These are phyloP conservation scores for Alosa sapidissima DNA, from an alignment of 2,797 vertebrate genomes.

Conservation along the genomic window DNA sequence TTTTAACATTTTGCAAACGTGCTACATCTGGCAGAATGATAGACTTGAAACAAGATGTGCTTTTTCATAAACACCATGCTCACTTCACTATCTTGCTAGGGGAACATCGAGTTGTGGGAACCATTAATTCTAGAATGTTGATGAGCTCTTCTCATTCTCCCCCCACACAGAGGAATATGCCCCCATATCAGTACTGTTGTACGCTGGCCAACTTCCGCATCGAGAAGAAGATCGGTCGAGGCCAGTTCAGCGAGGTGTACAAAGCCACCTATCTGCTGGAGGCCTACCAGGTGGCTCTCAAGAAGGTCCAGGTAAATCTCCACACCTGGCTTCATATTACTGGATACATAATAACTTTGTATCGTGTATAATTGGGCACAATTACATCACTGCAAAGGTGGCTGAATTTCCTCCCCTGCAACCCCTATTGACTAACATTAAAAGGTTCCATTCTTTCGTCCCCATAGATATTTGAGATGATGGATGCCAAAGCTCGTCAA, in stretches of 20 bases:
- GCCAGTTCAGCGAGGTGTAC: conserved; percentile 95
- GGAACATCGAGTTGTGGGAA: background rate
- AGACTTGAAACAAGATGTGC: background rate
- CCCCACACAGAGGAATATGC: conserved; percentile 50
- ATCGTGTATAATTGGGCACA: background rate
- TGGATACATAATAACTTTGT: background rate
- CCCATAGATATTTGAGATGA: conserved; percentile 91
- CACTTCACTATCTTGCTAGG: background rate
- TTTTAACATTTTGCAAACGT: background rate
- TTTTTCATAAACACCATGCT: background rate
- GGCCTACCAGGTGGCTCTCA: conserved; percentile 86
- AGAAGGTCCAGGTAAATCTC: conserved; percentile 87
- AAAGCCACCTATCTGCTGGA: conserved; percentile 88
- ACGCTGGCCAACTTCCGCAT: conserved; percentile 86
- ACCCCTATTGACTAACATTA: background rate
- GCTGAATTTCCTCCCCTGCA: background rate
- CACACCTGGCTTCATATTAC: background rate
- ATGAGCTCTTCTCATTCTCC: background rate
- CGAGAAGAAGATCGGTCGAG: conserved; percentile 91
- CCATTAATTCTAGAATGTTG: background rate
- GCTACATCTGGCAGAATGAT: background rate
- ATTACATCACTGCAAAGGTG: background rate
- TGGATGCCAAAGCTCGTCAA: conserved; percentile 91
- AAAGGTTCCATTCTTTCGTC: conserved; percentile 1
- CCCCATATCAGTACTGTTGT: conserved; percentile 78